These are phyloP conservation scores for Pangasius sanitwongsei DNA, from an alignment of 2,797 vertebrate genomes.

Conservation along the genomic window DNA sequence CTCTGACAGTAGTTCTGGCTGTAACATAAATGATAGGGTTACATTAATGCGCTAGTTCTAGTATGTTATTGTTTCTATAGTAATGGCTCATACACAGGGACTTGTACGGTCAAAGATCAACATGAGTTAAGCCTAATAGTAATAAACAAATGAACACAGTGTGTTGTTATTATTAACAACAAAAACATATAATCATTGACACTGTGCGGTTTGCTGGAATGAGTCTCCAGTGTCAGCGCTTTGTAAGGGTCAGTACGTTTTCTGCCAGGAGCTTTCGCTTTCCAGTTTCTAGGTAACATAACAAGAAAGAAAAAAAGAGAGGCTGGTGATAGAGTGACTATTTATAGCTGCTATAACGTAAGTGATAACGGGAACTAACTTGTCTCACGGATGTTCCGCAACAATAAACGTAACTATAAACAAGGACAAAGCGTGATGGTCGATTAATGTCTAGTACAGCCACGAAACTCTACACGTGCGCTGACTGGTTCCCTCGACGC, in stretches of 20 bases:
- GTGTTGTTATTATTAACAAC: background rate
- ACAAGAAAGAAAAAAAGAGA: background rate
- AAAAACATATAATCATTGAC: background rate
- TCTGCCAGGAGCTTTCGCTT: background rate
- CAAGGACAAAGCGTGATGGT: background rate
- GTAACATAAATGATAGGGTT: background rate
- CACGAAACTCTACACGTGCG: too few relatives aligned
- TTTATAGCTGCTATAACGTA: background rate
- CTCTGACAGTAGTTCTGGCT: background rate
- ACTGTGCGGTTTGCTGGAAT: background rate
- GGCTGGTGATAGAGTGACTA: background rate
- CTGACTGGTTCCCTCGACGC: too few relatives aligned
- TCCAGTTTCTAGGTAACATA: background rate
- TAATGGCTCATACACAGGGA: background rate
- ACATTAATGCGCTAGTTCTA: background rate
- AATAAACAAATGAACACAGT: background rate
- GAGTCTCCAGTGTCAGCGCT: background rate
- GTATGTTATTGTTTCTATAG: background rate
- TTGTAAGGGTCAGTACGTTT: background rate
- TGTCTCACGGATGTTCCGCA: background rate
- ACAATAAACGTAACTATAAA: background rate
- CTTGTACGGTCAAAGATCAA: background rate
- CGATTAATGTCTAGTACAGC: background rate
- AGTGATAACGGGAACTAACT: background rate
- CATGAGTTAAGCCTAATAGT: background rate